A percentile compares a stretch with the other conserved stretches of the same genome.
phyloP scores from a whole-genome alignment of 1,140 invertebrate species.

The Bombus huntii region DNA sequence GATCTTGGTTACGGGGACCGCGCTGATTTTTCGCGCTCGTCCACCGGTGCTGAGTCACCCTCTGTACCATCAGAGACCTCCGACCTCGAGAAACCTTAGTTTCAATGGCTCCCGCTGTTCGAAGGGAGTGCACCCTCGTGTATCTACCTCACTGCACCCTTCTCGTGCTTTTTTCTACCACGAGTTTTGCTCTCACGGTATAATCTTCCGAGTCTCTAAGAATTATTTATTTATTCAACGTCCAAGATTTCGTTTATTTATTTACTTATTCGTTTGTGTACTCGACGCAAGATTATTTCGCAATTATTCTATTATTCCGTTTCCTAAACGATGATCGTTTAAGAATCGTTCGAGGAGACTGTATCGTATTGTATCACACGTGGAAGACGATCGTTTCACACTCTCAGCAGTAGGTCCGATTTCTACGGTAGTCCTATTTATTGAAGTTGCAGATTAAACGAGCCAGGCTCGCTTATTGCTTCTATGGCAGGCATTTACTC shows the following conservation, averaged over 20 bases:
- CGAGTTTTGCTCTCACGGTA: no score
- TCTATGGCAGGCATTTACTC: slow-evolving; percentile 3
- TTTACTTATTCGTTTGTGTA: background rate
- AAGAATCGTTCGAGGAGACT: background rate
- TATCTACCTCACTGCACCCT: no score
- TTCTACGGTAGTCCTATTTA: background rate
- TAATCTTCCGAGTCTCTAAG: no score
- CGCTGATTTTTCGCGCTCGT: slow-evolving; percentile 53
- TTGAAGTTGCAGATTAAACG: background rate
- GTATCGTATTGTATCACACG: background rate
- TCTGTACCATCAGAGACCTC: slow-evolving; percentile 60
- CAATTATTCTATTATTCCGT: background rate
- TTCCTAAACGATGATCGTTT: background rate
- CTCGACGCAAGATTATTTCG: no score
- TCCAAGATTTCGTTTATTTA: no score
- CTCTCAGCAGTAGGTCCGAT: background rate
- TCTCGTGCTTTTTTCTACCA: no score
- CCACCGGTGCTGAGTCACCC: slow-evolving; percentile 55
- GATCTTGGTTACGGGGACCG: slow-evolving; percentile 30
- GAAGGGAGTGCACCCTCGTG: background rate
- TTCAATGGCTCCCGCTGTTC: slow-evolving; percentile 21
- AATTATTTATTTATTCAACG: no score
- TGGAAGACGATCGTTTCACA: slow-evolving; percentile 24
- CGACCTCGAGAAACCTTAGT: slow-evolving; percentile 35
- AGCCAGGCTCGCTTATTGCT: slow-evolving; percentile 5